These are phyloP conservation scores for Brevipalpus yothersi DNA, from an alignment of 1,140 invertebrate genomes.

Conservation along the genomic window DNA sequence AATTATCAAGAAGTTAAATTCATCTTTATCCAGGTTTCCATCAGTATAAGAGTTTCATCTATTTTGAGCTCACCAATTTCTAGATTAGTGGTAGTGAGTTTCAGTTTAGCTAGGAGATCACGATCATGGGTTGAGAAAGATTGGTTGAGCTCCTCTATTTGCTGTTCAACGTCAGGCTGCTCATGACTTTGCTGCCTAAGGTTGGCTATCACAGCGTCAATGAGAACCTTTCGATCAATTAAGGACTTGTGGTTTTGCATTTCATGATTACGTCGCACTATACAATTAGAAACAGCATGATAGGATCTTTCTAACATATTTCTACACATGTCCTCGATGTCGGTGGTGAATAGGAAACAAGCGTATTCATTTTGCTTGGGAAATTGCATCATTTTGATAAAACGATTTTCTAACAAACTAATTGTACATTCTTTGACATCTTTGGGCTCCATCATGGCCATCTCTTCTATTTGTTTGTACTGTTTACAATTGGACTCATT, in stretches of 20 bases:
- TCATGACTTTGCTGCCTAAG: slow-evolving; percentile 45
- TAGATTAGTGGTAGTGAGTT: slow-evolving; percentile 35
- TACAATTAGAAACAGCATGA: slow-evolving; percentile 43
- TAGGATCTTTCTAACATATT: slow-evolving; percentile 45
- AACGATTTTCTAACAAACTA: slow-evolving; percentile 50
- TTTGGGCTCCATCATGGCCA: slow-evolving; percentile 65
- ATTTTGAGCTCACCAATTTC: slow-evolving; percentile 36
- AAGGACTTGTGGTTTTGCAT: slow-evolving; percentile 36
- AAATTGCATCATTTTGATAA: slow-evolving; percentile 43
- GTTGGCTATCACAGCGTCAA: slow-evolving; percentile 46
- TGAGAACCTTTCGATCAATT: slow-evolving; percentile 55
- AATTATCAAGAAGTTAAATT: neutral
- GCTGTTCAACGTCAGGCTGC: slow-evolving; percentile 48
- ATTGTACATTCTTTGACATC: slow-evolving; percentile 62
- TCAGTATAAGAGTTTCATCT: slow-evolving; percentile 43
- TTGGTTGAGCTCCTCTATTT: slow-evolving; percentile 23
- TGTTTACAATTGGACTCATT: slow-evolving; percentile 32
- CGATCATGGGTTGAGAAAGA: slow-evolving; percentile 50
- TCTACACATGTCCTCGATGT: slow-evolving; percentile 30
- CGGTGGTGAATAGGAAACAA: slow-evolving; percentile 45
- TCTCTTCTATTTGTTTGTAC: slow-evolving; percentile 59
- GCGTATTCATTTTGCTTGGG: slow-evolving; percentile 28
- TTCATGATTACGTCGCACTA: slow-evolving; percentile 33
- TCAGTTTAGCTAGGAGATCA: slow-evolving; percentile 35
- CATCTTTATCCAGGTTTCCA: neutral